Conservation (phyloP, 2,888 invertebrate species). For the Iphiclides podalirius region DNA sequence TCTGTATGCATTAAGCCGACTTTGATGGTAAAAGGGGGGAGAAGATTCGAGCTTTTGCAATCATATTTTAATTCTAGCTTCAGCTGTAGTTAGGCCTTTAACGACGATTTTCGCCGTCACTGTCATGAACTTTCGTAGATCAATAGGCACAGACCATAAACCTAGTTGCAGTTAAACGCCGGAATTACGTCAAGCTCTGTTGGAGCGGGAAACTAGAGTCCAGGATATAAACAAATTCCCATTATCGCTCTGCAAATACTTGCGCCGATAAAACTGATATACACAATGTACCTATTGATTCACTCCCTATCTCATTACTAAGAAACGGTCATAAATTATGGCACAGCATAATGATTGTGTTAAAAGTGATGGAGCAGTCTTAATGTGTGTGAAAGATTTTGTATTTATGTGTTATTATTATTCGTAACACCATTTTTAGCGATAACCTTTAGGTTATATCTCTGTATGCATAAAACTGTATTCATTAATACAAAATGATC, state of each 20-base stretch:
- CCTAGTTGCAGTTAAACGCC: conserved; percentile 35
- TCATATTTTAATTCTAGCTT: too few relatives aligned
- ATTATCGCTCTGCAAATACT: conserved; percentile 40
- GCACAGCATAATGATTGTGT: conserved; percentile 26
- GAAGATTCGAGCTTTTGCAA: too few relatives aligned
- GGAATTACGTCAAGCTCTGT: conserved; percentile 9
- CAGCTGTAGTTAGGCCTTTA: too few relatives aligned
- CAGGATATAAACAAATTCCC: conserved; percentile 36
- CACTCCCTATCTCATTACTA: conserved; percentile 41
- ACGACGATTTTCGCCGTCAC: too few relatives aligned
- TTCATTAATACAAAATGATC: too few relatives aligned
- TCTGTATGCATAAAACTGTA: too few relatives aligned
- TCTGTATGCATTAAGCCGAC: too few relatives aligned
- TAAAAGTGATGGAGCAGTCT: conserved; percentile 3
- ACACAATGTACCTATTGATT: conserved; percentile 43
- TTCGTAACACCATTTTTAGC: background rate
- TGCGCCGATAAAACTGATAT: conserved; percentile 35
- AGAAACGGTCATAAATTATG: conserved; percentile 39
- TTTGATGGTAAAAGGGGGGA: too few relatives aligned
- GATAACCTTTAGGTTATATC: too few relatives aligned
- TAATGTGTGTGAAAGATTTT: background rate
- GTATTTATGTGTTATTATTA: background rate
- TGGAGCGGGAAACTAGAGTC: conserved; percentile 35
- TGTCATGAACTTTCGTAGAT: too few relatives aligned
- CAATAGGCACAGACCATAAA: too few relatives aligned